Base-by-base conservation (phyloP, 2,888 invertebrate species). In the Norana najaformis region DNA sequence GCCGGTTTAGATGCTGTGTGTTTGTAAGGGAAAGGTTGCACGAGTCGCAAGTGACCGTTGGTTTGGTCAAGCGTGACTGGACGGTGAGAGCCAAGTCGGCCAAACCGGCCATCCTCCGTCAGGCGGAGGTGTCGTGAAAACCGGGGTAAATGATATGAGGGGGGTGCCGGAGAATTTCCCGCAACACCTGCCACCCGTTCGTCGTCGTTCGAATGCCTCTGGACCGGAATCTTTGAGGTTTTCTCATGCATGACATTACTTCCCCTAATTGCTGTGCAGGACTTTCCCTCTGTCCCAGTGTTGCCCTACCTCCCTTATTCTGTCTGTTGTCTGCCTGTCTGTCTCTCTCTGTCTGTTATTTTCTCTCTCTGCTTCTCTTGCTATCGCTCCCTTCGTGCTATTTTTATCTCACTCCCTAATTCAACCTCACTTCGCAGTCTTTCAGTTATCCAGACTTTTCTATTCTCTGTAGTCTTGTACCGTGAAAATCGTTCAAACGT, bases 21-120 rank as follows among this genome's bases (percentile, higher is more conserved):
- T 69, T 69, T n/a, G 69, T n/a, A 69, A 69, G 11, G 69, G 69
- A 69, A n/a, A 69, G 69, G n/a, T 69, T n/a, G 69, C n/a, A 69
- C n/a, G 69, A n/a, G 69, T 23, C 69, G 69, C 69, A n/a, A 69
- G 69, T 69, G 69, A 69, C 69, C 69, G 69, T 69, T 69, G 69
- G 69, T 69, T 69, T n/a, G 30, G 69, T 69, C 69, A 69, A 8
- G 69, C 69, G 69, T 69, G 69, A 69, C 69, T n/a, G 69, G 69
- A 69, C 69, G 69, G 16, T n/a, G 8, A n/a, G 69, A 13, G n/a
- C 13, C 69, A 69, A 11, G 30, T n/a, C 30, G 69, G 69, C 69
- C 69, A 69, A 30, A n/a, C 8, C 69, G 69, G n/a, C 69, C 69
- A 69, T 69, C 69, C 69, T n/a, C 69, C n/a, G 69, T n/a, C n/a